Percentiles rank a stretch among this genome's conserved stretches.
phyloP scores from a whole-genome alignment of 2,888 invertebrate species.

The Holacanthella duospinosa region DNA sequence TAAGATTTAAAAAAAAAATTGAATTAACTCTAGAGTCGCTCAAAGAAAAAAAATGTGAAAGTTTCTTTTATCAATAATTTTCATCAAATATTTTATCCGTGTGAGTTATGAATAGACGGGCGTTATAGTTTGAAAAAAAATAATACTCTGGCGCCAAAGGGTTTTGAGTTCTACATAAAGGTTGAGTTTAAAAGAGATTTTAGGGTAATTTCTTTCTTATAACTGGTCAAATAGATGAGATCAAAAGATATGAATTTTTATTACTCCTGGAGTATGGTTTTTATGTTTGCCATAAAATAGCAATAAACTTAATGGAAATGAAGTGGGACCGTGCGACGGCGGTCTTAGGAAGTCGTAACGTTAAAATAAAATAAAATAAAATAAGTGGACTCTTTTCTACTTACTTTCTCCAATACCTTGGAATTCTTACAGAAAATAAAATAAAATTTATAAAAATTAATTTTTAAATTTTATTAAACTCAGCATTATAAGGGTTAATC shows the following conservation, averaged over 20 bases:
- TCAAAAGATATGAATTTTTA: conserved; percentile 1
- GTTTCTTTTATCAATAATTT: no score
- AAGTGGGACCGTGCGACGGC: background rate
- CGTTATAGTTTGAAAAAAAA: no score
- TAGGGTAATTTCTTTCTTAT: background rate
- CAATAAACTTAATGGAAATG: conserved; percentile 2
- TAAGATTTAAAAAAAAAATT: no score
- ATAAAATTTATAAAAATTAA: background rate
- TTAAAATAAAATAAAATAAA: background rate
- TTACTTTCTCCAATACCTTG: background rate
- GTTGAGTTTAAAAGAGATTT: background rate
- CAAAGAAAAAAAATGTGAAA: background rate
- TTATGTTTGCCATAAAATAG: background rate
- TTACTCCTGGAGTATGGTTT: background rate
- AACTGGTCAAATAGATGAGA: background rate
- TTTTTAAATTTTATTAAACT: background rate
- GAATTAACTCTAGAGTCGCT: no score
- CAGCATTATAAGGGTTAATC: no score
- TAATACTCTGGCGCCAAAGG: no score
- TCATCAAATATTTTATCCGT: no score
- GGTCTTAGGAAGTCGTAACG: background rate
- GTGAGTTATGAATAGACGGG: no score
- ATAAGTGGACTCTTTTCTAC: no score
- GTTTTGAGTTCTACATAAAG: background rate
- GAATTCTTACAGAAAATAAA: background rate